Base-by-base conservation (phyloP, 1,140 invertebrate genomes). In the Charaxes varanes region DNA sequence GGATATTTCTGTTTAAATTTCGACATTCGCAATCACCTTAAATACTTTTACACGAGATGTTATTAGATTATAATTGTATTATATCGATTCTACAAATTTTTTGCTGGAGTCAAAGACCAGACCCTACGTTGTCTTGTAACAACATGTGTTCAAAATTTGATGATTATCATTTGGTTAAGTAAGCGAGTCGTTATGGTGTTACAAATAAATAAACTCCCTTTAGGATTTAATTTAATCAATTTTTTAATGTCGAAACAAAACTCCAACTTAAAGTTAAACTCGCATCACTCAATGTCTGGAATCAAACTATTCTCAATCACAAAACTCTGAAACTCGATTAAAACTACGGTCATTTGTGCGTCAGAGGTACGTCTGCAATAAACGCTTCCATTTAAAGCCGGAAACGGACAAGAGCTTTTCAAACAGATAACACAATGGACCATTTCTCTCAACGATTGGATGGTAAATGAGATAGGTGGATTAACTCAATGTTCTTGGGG, bases 271-370 rank as follows among this genome's bases (percentile, higher is more conserved):
- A 33, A 41, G 38, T 41, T 41, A 18, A 37, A 31, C 18, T 43
- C 28, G 16, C 43, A 38, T 46, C 34, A 13, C 30, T 41, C 31
- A 41, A 48, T 35, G 45, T 44, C 15, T 10, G 36, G 36, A 32
- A 41, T 51, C 40, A 44, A 66, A 66, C 54, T 57, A 50, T 64
- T 56, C 52, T 28, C 50, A 57, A 57, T 54, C 48, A 55, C 45
- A 42, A 34, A 64, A 70, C 58, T 31, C 15, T 31, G 15, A 0
- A 31, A 31, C 28, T 66, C 61, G 57, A 70, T 70, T 66, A 70
- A 69, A 70, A 64, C 61, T 66, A 60, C 19, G 10, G 28, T 37
- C 41, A 57, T 64, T 62, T 56, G 55, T 59, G 48, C 48, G 21
- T n/a, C n/a, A 15, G 24, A 41, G 21, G 33, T 41, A 33, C 22